A percentile compares a stretch with the other conserved stretches of the same genome.
Evolutionary conservation across 2,888 invertebrate genomes (phyloP).

Genomic region (Mesopsocus fuscifrons): DNA sequence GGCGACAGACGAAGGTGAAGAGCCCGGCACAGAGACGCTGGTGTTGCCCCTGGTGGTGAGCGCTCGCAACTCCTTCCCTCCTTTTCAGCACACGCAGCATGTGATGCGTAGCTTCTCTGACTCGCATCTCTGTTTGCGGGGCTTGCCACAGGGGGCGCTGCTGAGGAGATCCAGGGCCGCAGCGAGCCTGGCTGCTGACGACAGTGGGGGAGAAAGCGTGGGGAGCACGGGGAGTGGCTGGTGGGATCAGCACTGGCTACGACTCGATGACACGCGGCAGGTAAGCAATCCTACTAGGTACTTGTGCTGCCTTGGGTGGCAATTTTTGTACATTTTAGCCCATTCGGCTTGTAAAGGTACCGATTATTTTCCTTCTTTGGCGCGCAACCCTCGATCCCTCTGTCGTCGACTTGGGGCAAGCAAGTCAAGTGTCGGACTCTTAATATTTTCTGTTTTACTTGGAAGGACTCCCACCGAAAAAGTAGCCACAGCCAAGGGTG

Average conservation of each 20-base stretch:
- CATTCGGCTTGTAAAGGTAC: too few relatives aligned
- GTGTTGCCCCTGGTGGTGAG: constrained; percentile 38
- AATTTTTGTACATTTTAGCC: too few relatives aligned
- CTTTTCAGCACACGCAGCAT: constrained; percentile 47
- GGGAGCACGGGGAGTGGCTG: constrained; percentile 34
- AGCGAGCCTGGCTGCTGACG: constrained; percentile 24
- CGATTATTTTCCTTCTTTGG: too few relatives aligned
- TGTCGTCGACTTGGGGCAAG: too few relatives aligned
- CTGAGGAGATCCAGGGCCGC: constrained; percentile 36
- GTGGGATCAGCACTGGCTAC: constrained; percentile 57
- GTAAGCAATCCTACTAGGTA: too few relatives aligned
- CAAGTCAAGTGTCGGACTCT: too few relatives aligned
- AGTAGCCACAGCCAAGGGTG: too few relatives aligned
- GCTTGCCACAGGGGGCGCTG: constrained; percentile 26
- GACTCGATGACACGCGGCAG: constrained; percentile 49
- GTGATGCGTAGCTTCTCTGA: constrained; percentile 56
- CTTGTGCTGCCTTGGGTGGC: too few relatives aligned
- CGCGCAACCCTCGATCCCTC: too few relatives aligned
- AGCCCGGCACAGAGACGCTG: constrained; percentile 31
- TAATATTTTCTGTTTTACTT: too few relatives aligned
- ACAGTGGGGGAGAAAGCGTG: constrained; percentile 34
- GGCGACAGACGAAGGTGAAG: constrained; percentile 50
- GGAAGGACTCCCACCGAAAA: too few relatives aligned
- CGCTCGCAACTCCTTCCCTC: constrained; percentile 53
- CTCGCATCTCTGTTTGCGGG: constrained; percentile 50